Evolutionary conservation across 2,888 invertebrate genomes (phyloP).

Genomic region (Rhamphomyia laevipes): DNA sequence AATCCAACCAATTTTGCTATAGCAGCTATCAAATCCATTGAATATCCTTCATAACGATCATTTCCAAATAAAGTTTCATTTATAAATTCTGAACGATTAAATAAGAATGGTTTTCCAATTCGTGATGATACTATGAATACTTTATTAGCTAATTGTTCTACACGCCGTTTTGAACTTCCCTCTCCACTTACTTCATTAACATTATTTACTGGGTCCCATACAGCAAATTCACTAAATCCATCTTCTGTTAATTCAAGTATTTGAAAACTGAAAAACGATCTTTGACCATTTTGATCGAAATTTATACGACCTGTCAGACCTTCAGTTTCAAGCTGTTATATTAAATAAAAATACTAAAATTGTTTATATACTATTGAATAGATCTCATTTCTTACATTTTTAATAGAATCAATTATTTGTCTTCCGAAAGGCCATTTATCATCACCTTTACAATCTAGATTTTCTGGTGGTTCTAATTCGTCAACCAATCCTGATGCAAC

Average conservation of each 20-base stretch:
- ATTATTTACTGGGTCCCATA: slow-evolving; percentile 35
- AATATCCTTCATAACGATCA: slow-evolving; percentile 76
- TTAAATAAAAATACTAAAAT: not conserved
- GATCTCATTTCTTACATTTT: slow-evolving; percentile 40
- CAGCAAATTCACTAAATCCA: slow-evolving; percentile 43
- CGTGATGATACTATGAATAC: slow-evolving; percentile 59
- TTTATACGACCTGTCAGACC: slow-evolving; percentile 32
- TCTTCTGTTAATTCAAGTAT: slow-evolving; percentile 52
- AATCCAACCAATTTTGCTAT: slow-evolving; percentile 59
- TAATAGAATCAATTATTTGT: slow-evolving; percentile 54
- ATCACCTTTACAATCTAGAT: slow-evolving; percentile 34
- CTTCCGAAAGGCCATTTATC: slow-evolving; percentile 47
- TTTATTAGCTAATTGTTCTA: slow-evolving; percentile 45
- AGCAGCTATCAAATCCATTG: slow-evolving; percentile 77
- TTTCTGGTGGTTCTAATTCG: slow-evolving; percentile 22
- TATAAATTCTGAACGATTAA: slow-evolving; percentile 53
- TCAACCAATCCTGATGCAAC: slow-evolving; percentile 29
- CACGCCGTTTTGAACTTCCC: slow-evolving; percentile 8
- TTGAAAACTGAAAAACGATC: slow-evolving; percentile 52
- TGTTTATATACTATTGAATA: not conserved
- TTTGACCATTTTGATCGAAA: slow-evolving; percentile 47
- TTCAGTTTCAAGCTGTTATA: slow-evolving; percentile 28
- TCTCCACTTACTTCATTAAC: slow-evolving; percentile 17
- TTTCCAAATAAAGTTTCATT: slow-evolving; percentile 54
- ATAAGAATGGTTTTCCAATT: slow-evolving; percentile 60